A percentile compares a stretch with the other conserved stretches of the same genome.
phyloP scores from a whole-genome alignment of 2,888 invertebrate species.

The Amaurobius ferox region DNA sequence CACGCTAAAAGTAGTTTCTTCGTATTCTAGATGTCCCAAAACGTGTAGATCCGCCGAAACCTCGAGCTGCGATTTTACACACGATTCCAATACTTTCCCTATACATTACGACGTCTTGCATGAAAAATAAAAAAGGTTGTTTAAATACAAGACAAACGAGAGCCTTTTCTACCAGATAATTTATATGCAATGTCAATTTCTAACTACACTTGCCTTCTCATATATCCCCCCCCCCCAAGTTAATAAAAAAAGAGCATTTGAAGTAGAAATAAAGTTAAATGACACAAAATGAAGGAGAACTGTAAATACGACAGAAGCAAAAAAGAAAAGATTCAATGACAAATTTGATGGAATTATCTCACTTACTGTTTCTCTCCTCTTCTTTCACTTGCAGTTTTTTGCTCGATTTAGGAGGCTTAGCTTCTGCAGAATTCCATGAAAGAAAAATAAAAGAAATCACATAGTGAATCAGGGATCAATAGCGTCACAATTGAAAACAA shows the following conservation, averaged over 20 bases:
- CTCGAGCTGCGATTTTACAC: no score
- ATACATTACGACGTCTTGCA: no score
- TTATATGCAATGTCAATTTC: no score
- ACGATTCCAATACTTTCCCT: no score
- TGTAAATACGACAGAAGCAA: slow-evolving; percentile 16
- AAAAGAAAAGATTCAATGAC: not conserved
- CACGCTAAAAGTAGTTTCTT: no score
- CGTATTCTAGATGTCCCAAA: no score
- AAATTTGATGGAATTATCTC: slow-evolving; percentile 34
- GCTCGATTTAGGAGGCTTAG: slow-evolving; percentile 40
- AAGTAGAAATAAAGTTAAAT: slow-evolving; percentile 29
- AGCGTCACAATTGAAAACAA: slow-evolving; percentile 39
- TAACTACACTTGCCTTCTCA: no score
- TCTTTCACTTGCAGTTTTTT: slow-evolving; percentile 34
- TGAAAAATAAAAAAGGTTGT: no score
- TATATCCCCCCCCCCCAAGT: not conserved
- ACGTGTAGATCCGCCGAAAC: no score
- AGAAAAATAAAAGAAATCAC: slow-evolving; percentile 52
- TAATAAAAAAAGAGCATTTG: slow-evolving; percentile 33
- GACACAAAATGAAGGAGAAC: not conserved
- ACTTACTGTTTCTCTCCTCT: slow-evolving; percentile 39
- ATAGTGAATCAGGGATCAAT: slow-evolving; percentile 52
- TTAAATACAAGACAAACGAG: no score
- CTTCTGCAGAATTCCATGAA: slow-evolving; percentile 48
- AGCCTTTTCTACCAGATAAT: no score